Conservation (phyloP, 2,113 vertebrate species). For the Phoenicopterus ruber region DNA sequence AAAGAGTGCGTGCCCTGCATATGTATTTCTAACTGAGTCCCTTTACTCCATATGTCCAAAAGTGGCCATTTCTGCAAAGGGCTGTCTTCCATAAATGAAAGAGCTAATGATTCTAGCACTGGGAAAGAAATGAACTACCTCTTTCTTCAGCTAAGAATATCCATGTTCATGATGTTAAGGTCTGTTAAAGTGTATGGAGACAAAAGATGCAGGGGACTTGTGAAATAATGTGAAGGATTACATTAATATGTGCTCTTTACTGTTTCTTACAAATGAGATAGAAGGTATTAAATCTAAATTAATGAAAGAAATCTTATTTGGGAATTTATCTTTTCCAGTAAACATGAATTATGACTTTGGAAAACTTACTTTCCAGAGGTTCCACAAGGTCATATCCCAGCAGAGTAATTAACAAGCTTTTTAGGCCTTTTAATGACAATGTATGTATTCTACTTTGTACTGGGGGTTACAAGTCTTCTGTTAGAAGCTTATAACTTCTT, state of each 20-base stretch:
- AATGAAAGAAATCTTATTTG: background rate
- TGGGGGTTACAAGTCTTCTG: background rate
- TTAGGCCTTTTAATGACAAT: background rate
- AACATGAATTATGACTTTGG: background rate
- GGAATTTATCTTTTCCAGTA: background rate
- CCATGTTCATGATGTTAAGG: background rate
- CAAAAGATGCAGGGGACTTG: background rate
- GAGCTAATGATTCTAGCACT: background rate
- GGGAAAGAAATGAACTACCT: background rate
- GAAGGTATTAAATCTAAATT: background rate
- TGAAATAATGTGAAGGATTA: background rate
- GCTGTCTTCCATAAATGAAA: background rate
- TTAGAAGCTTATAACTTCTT: background rate
- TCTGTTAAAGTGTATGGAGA: background rate
- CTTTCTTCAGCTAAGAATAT: background rate
- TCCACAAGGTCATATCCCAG: background rate
- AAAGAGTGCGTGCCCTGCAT: background rate
- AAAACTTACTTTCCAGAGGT: background rate
- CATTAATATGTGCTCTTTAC: background rate
- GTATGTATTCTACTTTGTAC: background rate
- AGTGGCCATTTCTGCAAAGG: background rate
- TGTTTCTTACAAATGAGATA: background rate
- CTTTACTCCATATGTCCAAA: background rate
- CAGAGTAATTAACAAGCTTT: background rate
- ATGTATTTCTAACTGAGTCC: background rate